A percentile compares a stretch with the other conserved stretches of the same genome.
phyloP scores from a whole-genome alignment of 2,888 invertebrate species.

The Euphydryas editha region DNA sequence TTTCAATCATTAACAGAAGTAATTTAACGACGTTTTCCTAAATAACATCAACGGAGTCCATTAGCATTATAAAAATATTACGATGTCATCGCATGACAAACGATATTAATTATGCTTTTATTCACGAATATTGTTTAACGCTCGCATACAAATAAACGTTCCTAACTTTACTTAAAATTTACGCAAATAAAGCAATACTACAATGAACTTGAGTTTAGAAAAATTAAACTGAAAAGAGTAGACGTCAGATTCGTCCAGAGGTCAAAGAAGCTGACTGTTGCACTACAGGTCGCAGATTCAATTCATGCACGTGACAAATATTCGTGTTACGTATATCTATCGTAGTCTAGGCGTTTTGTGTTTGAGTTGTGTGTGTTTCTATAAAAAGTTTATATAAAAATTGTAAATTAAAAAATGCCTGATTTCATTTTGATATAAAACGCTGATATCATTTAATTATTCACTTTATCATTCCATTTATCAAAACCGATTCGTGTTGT shows the following conservation, averaged over 20 bases:
- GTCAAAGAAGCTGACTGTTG: too few species aligned
- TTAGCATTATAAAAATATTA: constrained; percentile 2
- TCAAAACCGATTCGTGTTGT: background rate
- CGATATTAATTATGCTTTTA: background rate
- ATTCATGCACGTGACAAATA: too few species aligned
- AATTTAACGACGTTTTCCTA: background rate
- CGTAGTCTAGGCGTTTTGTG: background rate
- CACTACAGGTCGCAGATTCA: too few species aligned
- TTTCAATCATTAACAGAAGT: too few species aligned
- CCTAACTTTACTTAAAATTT: background rate
- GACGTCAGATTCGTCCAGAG: too few species aligned
- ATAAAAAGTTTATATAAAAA: background rate
- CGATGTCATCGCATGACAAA: constrained; percentile 9
- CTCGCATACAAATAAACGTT: background rate
- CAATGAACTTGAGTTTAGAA: too few species aligned
- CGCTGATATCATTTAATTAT: background rate
- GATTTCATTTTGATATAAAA: background rate
- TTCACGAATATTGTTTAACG: background rate
- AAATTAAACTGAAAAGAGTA: too few species aligned
- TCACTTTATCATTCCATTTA: constrained; percentile 5
- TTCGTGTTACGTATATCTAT: too few species aligned
- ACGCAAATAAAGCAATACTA: too few species aligned
- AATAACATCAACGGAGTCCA: constrained; percentile 7
- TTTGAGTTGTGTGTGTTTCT: background rate
- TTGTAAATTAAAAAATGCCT: background rate